Base-by-base conservation (phyloP, 2,888 invertebrate genomes). In the Phengaris alcon region DNA sequence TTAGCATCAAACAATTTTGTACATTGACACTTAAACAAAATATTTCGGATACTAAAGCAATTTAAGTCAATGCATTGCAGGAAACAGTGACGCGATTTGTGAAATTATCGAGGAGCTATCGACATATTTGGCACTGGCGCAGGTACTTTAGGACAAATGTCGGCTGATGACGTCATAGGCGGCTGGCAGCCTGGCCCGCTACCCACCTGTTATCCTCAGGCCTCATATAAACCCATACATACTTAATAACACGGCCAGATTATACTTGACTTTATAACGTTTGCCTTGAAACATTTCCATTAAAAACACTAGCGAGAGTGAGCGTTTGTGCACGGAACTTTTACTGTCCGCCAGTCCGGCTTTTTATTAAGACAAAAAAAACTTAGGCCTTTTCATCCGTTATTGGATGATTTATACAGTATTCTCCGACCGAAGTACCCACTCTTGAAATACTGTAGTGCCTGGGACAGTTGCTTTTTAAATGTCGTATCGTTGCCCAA, bases 71-170 rank as follows among this genome's bases (percentile, higher is more conserved):
- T 15, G 64, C 35, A 35, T 35, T 35, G 6, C 35, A 52, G 52
- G 10, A 64, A 64, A 6, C 13, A 2, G 44, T 22, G 22, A 3
- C n/a, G 22, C 9, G 22, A 22, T 64, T 12, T 12, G 35, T 12
- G 4, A 35, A 64, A 64, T 22, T 52, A 10, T 52, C 52, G 35
- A 22, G 35, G 15, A 10, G 52, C 52, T 64, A 9, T 64, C 12
- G 57, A 74, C 57, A 74, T 51, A 51, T 64, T 74, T 64, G 64
- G 64, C 35, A 44, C 35, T 35, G 64, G 44, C 12, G 15, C 64
- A 64, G 12, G 35, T 64, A 64, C 35, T 35, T 10, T 10, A 12
- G 52, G 64, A 10, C 64, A 44, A 35, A 44, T 64, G 35, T 64
- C 64, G 12, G 35, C 2, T 64, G 35, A 64, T 64, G 64, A 64